Conservation (phyloP, 2,113 vertebrate species). For the Chamaetylas fuelleborni region DNA sequence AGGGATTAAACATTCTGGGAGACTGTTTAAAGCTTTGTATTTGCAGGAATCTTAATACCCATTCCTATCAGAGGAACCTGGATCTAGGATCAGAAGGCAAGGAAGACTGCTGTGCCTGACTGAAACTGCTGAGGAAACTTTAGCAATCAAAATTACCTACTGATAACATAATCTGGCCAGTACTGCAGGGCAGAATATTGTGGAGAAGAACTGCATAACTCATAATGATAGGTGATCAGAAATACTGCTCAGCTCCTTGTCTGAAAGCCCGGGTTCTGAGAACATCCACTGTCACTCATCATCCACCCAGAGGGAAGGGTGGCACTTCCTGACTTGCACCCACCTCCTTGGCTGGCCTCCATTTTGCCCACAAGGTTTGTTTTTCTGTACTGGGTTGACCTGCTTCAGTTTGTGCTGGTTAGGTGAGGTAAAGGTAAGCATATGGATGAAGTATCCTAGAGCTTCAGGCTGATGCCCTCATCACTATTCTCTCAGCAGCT, state of each 20-base stretch:
- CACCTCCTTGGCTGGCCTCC: background rate
- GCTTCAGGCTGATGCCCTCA: background rate
- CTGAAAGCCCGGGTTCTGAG: background rate
- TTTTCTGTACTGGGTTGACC: background rate
- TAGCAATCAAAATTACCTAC: background rate
- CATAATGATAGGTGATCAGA: background rate
- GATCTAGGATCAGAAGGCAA: background rate
- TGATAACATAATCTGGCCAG: background rate
- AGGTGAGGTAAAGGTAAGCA: background rate
- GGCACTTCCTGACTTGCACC: background rate
- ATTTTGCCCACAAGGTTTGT: background rate
- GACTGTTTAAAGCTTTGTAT: background rate
- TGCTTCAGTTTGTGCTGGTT: background rate
- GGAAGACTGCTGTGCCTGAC: background rate
- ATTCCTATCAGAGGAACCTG: background rate
- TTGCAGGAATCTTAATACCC: background rate
- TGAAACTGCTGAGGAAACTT: background rate
- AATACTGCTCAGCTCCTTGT: background rate
- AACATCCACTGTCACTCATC: background rate
- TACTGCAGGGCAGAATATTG: background rate
- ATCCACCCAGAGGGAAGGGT: background rate
- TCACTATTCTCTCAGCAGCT: fast-evolving
- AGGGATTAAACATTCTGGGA: background rate
- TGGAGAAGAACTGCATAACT: background rate
- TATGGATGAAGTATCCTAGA: background rate